phyloP scores from a whole-genome alignment of 2,888 invertebrate genomes.

The Leucoma salicis region DNA sequence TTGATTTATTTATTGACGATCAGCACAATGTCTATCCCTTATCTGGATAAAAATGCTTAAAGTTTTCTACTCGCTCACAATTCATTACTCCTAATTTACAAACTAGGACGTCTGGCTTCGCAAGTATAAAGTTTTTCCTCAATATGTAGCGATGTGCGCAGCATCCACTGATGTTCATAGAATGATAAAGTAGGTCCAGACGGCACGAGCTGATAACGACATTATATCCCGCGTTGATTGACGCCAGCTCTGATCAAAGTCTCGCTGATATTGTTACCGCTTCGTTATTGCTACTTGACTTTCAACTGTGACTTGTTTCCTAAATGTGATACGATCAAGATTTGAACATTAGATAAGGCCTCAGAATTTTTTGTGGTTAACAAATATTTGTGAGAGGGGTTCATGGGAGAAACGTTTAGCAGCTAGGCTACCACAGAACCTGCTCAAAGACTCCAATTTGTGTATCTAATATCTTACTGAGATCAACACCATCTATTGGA shows the following conservation, averaged over 20 bases:
- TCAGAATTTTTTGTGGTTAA: no score
- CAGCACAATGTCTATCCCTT: no score
- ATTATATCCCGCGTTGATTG: constrained; percentile 35
- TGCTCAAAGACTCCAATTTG: no score
- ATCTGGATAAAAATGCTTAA: no score
- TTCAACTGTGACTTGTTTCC: constrained; percentile 2
- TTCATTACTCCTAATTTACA: no score
- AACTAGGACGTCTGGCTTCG: neutral
- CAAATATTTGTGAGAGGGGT: no score
- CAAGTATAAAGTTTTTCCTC: constrained; percentile 10
- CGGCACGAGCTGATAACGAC: constrained; percentile 27
- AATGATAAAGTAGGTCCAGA: constrained; percentile 19
- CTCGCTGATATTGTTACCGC: constrained; percentile 2
- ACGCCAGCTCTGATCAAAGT: constrained; percentile 21
- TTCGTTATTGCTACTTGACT: constrained; percentile 3
- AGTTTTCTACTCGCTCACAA: neutral
- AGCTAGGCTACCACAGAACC: no score
- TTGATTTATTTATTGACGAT: no score
- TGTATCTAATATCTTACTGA: no score
- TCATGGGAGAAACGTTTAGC: no score
- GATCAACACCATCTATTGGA: no score
- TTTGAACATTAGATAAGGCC: no score
- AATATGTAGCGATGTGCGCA: constrained; percentile 10
- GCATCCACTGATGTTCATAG: constrained; percentile 11
- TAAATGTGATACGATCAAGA: constrained; percentile 1